phyloP scores from a whole-genome alignment of 2,888 invertebrate species.

The Panzeria rudis region DNA sequence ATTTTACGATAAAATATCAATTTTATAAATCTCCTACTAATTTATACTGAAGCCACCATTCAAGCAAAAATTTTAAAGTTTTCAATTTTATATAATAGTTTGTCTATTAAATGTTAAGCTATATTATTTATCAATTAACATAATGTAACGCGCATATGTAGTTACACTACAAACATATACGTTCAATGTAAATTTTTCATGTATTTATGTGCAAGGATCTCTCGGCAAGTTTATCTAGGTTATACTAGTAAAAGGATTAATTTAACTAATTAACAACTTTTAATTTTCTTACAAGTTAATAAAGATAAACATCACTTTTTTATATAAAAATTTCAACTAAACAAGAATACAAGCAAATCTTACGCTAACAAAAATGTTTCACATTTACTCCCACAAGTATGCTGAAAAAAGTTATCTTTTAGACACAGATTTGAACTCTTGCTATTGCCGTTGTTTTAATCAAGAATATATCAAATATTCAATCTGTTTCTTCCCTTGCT shows the following conservation, averaged over 20 bases:
- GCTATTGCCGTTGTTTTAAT: neutral
- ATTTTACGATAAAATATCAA: too few species aligned
- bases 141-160: too few species aligned
- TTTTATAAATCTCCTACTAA: too few species aligned
- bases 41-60: too few species aligned
- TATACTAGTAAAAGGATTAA: constrained; percentile 14
- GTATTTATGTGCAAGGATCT: too few species aligned
- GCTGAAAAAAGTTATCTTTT: neutral
- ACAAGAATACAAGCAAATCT: neutral
- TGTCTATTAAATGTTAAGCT: too few species aligned
- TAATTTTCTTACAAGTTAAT: constrained; percentile 8
- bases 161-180: too few species aligned
- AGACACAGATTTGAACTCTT: neutral
- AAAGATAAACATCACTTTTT: constrained; percentile 36
- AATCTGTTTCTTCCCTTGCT: neutral
- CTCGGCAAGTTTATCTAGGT: neutral
- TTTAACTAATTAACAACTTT: constrained; percentile 48
- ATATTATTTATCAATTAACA: too few species aligned
- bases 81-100: too few species aligned
- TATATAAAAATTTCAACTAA: neutral
- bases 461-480: constrained; percentile 28
- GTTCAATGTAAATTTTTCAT: too few species aligned
- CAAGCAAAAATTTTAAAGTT: too few species aligned
- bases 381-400: neutral
- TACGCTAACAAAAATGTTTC: neutral